Conservation (phyloP, 2,113 vertebrate genomes). For the mouse (Mus musculus) region GRCm39 chr14:29291501-29292000, state of each 20-base stretch:
- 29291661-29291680: not conserved
- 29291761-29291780: too few species aligned
- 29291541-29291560: not conserved
- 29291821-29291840: not conserved
- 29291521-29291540: not conserved
- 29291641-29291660: not conserved
- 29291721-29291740: too few species aligned
- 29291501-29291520: not conserved
- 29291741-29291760: too few species aligned
- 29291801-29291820: not conserved
- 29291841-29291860: not conserved
- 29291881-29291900: not conserved
- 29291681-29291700: not conserved
- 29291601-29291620: not conserved
- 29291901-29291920: not conserved
- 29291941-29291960: not conserved
- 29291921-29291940: not conserved
- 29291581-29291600: fast-evolving
- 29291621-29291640: not conserved
- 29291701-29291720: too few species aligned
- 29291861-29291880: not conserved
- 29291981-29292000: not conserved
- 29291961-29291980: too few species aligned
- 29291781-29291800: too few species aligned
- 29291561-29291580: too few species aligned